Percentiles rank a stretch among this genome's conserved stretches.
Evolutionary conservation across 2,113 vertebrate genomes (phyloP).

Genomic region (Telmatochromis sp.): DNA sequence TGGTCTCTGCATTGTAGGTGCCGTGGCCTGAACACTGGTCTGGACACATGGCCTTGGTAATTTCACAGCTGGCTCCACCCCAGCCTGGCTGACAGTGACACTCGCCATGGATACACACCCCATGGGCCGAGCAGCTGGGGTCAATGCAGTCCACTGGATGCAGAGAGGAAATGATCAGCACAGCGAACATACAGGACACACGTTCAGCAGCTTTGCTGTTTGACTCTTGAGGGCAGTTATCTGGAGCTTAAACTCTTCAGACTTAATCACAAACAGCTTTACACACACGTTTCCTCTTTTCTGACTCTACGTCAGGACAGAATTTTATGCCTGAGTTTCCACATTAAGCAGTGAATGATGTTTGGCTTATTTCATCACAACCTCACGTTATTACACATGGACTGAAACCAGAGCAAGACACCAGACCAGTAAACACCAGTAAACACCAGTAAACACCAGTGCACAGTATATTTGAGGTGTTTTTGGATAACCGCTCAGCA

Average conservation of each 20-base stretch:
- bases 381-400: neutral
- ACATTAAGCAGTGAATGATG: neutral
- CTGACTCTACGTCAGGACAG: neutral
- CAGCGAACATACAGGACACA: neutral
- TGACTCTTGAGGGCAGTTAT: neutral
- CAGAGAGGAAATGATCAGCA: neutral
- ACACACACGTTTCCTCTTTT: neutral
- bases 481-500: neutral
- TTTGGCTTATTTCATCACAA: neutral
- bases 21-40: conserved; percentile 97
- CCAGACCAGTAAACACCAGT: neutral
- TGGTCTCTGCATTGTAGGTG: conserved; percentile 85
- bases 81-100: conserved; percentile 93
- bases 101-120: conserved; percentile 89
- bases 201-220: neutral
- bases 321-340: neutral
- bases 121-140: conserved; percentile 85
- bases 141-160: conserved; percentile 90
- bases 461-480: neutral
- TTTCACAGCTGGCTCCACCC: conserved; percentile 91
- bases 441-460: neutral
- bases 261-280: neutral
- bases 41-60: conserved; percentile 91
- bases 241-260: neutral
- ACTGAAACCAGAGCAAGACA: neutral